Evolutionary conservation across 2,888 invertebrate genomes (phyloP).

Genomic region (Synanthedon vespiformis): DNA sequence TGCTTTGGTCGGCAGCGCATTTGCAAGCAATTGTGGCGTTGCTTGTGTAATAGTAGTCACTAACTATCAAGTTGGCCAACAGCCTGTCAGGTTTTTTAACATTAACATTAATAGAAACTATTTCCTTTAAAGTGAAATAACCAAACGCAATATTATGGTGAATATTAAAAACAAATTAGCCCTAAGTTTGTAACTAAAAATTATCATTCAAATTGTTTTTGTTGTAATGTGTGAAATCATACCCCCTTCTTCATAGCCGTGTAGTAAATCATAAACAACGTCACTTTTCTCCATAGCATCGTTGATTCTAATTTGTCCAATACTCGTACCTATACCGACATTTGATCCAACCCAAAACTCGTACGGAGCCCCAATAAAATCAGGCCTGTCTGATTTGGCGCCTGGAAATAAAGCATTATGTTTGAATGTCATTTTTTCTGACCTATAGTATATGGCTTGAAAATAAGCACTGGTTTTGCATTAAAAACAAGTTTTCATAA

Average conservation of each 20-base stretch:
- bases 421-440: too few relatives aligned
- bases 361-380: slow-evolving; percentile 87
- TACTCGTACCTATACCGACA: slow-evolving; percentile 85
- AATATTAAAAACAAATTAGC: background rate
- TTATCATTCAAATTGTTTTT: background rate
- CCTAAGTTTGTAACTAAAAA: background rate
- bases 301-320: slow-evolving; percentile 85
- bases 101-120: too few relatives aligned
- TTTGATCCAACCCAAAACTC: slow-evolving; percentile 93
- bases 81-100: too few relatives aligned
- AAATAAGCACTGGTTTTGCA: too few relatives aligned
- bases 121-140: too few relatives aligned
- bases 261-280: slow-evolving; percentile 82
- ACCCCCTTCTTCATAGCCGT: slow-evolving; percentile 88
- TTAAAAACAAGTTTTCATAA: too few relatives aligned
- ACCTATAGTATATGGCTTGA: too few relatives aligned
- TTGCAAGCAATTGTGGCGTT: too few relatives aligned
- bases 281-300: slow-evolving; percentile 76
- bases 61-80: too few relatives aligned
- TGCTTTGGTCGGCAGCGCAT: too few relatives aligned
- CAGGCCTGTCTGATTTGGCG: slow-evolving; percentile 71
- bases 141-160: background rate
- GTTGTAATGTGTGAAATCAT: slow-evolving; percentile 9
- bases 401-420: slow-evolving; percentile 30
- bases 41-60: too few relatives aligned